Evolutionary conservation across 2,888 invertebrate species (phyloP).

Genomic region (Drosophila testacea): DNA sequence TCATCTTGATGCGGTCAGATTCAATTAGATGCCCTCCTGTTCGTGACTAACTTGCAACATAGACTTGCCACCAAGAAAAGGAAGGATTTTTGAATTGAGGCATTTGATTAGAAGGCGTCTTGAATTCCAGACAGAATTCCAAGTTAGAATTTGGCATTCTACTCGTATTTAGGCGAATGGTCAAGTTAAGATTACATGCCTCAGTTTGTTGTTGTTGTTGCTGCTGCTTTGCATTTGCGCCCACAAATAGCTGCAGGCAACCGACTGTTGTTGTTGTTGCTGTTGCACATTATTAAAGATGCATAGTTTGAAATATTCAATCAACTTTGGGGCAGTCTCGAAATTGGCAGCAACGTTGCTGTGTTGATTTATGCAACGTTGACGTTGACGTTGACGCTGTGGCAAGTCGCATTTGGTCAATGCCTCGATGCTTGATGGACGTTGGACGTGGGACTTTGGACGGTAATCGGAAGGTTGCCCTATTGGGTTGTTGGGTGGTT

Average conservation of each 20-base stretch:
- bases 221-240: slow-evolving; percentile 53
- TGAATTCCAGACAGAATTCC: slow-evolving; percentile 24
- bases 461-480: slow-evolving; percentile 41
- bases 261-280: slow-evolving; percentile 31
- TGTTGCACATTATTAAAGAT: slow-evolving; percentile 77
- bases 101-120: slow-evolving; percentile 30
- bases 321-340: slow-evolving; percentile 58
- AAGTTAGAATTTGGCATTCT: slow-evolving; percentile 13
- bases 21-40: slow-evolving; percentile 65
- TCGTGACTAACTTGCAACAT: slow-evolving; percentile 18
- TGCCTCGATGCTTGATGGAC: slow-evolving; percentile 54
- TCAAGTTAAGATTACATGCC: slow-evolving; percentile 31
- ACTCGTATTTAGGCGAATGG: slow-evolving; percentile 29
- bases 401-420: slow-evolving; percentile 68
- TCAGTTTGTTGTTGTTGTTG: slow-evolving; percentile 11
- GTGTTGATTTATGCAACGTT: slow-evolving; percentile 62
- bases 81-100: slow-evolving; percentile 20
- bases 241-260: slow-evolving; percentile 71
- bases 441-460: slow-evolving; percentile 18
- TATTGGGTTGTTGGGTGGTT: slow-evolving; percentile 14
- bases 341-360: slow-evolving; percentile 49
- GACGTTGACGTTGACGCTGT: slow-evolving; percentile 74
- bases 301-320: slow-evolving; percentile 80
- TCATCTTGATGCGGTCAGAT: slow-evolving; percentile 74
- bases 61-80: slow-evolving; percentile 15